Evolutionary conservation across 2,797 vertebrate species (phyloP).

Genomic region (Euthynnus affinis): DNA sequence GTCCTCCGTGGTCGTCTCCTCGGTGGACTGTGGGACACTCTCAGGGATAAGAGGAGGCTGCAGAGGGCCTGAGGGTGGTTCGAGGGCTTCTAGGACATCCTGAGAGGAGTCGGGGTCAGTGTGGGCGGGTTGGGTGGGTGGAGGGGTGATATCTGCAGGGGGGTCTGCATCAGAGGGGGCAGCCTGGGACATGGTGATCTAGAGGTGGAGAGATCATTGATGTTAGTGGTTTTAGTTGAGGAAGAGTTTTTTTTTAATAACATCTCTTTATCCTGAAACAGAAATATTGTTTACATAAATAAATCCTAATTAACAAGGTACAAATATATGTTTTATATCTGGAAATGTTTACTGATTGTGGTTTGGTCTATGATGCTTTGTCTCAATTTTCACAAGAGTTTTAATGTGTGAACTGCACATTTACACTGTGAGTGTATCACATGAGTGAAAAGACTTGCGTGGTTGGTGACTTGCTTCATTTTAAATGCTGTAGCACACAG

Average conservation of each 20-base stretch:
- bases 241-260: background rate
- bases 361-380: too few relatives aligned
- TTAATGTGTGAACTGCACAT: too few relatives aligned
- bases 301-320: too few relatives aligned
- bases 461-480: too few relatives aligned
- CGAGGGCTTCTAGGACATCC: constrained; percentile 34
- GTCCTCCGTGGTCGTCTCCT: constrained; percentile 28
- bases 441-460: too few relatives aligned
- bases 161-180: constrained; percentile 53
- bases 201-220: constrained; percentile 20
- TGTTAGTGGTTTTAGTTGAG: background rate
- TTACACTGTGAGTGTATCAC: too few relatives aligned
- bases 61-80: constrained; percentile 18
- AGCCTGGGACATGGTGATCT: constrained; percentile 84
- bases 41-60: constrained; percentile 49
- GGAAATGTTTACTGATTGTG: too few relatives aligned
- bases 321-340: too few relatives aligned
- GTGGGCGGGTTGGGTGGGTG: constrained; percentile 5
- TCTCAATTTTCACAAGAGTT: too few relatives aligned
- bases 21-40: constrained; percentile 25
- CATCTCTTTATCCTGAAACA: background rate
- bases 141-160: constrained; percentile 39
- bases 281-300: too few relatives aligned
- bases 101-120: constrained; percentile 40
- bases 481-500: too few relatives aligned